Evolutionary conservation across 2,888 invertebrate species (phyloP), one percentile per base, ranked within the genome.

Genomic region (Pemphredon lugubris): DNA sequence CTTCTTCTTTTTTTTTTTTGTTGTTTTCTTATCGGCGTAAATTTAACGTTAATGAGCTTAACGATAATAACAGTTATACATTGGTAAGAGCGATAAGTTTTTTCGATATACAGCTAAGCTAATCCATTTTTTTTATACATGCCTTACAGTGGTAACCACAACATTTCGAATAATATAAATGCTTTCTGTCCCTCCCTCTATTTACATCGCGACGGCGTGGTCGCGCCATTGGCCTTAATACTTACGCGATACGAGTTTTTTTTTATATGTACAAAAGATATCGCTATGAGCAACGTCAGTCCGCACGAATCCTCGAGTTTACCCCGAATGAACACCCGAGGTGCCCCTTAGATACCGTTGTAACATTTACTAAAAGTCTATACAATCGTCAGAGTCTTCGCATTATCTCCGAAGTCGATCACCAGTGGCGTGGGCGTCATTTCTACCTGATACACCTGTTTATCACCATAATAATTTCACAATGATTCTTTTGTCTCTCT

Each of bases 61-160:
- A 75, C 74, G 65, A 26, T 70, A 82, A 65, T 81, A 82, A 78
- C 78, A 82, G 73, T 77, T 72, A 77, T 70, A 72, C 77, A 75
- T 69, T 61, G 64, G 57, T 79, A 81, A 83, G 81, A 82, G 76
- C 82, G 75, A 78, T 75, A 77, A 79, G 74, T 78, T 79, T 68
- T 26, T 69, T 53, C 80, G 83, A 84, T 86, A 84, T 84, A 86
- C 84, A 85, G 74, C 82, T 84, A 84, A 79, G 75, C 79, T 80
- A 70, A 69, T 65, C 20, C 34, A 68, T 58, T 81, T 81, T 87
- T 82, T n/a, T n/a, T n/a, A n/a, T 85, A 85, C 84, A 86, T 61
- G 57, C 53, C 67, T 68, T 63, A 67, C 55, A 61, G 32, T 53
- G 55, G 50, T 66, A 64, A 79, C 60, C 72, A 76, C 74, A 63